A percentile compares a stretch with the other conserved stretches of the same genome.
Conservation (phyloP, 53 echinoderm and acorn worm species). For the Patiria pectinifera region DNA sequence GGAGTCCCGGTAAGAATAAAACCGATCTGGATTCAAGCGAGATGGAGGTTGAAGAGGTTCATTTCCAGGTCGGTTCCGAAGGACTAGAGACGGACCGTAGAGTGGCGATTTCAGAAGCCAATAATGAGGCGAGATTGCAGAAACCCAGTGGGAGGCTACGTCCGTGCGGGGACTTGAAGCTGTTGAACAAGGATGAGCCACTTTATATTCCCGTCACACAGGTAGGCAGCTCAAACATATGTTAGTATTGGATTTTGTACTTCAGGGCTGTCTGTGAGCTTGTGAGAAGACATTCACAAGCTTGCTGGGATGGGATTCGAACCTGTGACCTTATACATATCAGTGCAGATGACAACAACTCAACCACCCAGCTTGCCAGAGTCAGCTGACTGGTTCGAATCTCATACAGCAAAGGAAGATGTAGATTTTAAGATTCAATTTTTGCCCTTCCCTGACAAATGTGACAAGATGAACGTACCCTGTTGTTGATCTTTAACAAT, state of each 20-base stretch:
- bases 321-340: too few relatives aligned
- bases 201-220: conserved; percentile 96
- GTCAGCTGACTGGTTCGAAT: too few relatives aligned
- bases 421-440: too few relatives aligned
- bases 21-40: conserved; percentile 24
- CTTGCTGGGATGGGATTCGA: too few relatives aligned
- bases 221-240: conserved; percentile 44
- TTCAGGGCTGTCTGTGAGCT: neutral
- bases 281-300: too few relatives aligned
- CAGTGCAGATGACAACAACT: too few relatives aligned
- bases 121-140: conserved; percentile 22
- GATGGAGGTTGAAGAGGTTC: conserved; percentile 29
- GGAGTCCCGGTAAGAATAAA: conserved; percentile 28
- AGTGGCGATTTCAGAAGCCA: neutral
- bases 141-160: conserved; percentile 88
- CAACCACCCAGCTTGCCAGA: too few relatives aligned
- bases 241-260: neutral
- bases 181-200: conserved; percentile 76
- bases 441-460: too few relatives aligned
- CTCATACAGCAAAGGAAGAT: too few relatives aligned
- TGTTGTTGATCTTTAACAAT: neutral
- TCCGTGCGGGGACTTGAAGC: conserved; percentile 80
- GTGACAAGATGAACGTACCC: too few relatives aligned
- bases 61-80: neutral
- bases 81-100: conserved; percentile 20